Base-by-base conservation (phyloP, 2,113 vertebrate species). In the Protobothrops mucrosquamatus region DNA sequence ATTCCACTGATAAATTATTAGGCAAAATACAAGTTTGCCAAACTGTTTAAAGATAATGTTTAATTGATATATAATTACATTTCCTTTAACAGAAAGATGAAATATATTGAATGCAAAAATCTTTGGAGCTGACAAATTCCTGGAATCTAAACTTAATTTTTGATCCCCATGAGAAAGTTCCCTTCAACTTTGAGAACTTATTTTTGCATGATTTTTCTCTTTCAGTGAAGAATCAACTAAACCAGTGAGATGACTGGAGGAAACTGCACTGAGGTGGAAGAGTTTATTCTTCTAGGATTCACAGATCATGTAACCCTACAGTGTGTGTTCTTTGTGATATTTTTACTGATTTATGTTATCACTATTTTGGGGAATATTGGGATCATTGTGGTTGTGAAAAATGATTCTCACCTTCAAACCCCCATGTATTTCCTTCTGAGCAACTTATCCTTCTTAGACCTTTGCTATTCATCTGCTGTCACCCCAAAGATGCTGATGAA, bases 271-370 rank as follows among this genome's bases (percentile, higher is more conserved):
- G 26, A 55, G 8, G 29, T 88, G 52, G 8, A 88, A 22, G 87
- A 88, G 87, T 88, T 88, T 54, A 39, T 88, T 88, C n/a, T 88
- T 88, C n/a, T 56, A 54, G 87, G 87, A 56, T 88, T 88, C 29
- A 88, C 87, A 34, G 87, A 88, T 88, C 52, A 10, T 29, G 51
- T 39, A 18, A 54, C 7, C 1, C 51, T 39, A 56, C n/a, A 51
- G 18, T 3, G 4, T 34, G n/a, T 9, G 20, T 52, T 56, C 24
- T 39, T 88, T 88, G n/a, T 56, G 29, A 10, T 88, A 9, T 88
- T 88, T 56, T 20, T 88, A 39, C n/a, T 88, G 14, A 88, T 88
- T 34, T 88, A 88, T 54, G 22, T 88, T 88, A 39, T 34, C 87
- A 88, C 87, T 15, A 1, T 88, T 34, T n/a, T 56, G 87, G 52